Conservation (phyloP, 1,140 invertebrate genomes). For the Epicauta chinensis region DNA sequence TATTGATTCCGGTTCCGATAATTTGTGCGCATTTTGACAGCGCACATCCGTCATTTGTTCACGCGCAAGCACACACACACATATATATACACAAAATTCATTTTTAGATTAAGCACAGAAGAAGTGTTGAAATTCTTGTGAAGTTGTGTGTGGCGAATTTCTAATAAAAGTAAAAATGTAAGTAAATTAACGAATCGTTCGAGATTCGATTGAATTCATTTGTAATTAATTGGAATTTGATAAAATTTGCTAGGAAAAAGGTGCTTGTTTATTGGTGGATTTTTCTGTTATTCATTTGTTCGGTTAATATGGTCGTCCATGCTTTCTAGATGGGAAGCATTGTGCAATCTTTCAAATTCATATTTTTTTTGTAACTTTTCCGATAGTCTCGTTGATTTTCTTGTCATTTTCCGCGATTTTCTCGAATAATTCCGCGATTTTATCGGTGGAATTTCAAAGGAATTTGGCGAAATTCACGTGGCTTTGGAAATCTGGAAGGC, state of each 20-base stretch:
- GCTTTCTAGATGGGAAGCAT: conserved; percentile 9
- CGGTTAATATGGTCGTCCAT: conserved; percentile 20
- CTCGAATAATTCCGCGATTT: too few relatives aligned
- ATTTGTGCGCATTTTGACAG: background rate
- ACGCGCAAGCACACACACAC: background rate
- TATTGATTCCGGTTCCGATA: background rate
- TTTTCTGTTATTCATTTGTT: conserved; percentile 7
- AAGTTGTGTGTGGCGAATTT: conserved; percentile 36
- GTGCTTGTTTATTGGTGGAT: conserved; percentile 7
- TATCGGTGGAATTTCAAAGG: background rate
- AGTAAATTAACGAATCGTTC: conserved; percentile 17
- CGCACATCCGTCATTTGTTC: background rate
- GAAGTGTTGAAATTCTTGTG: conserved; percentile 29
- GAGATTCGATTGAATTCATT: too few relatives aligned
- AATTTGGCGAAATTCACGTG: conserved; percentile 1
- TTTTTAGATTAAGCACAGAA: background rate
- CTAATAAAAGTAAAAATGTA: conserved; percentile 38
- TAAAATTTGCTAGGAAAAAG: conserved; percentile 7
- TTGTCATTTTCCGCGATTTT: background rate
- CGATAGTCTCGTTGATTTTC: background rate
- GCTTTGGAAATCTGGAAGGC: too few relatives aligned
- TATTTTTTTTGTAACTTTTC: conserved; percentile 10
- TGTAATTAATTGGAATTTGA: conserved; percentile 8
- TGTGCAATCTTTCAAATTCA: conserved; percentile 15
- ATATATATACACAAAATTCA: background rate